phyloP scores from a whole-genome alignment of 1,140 invertebrate species.

The Scaptomyza graminum region DNA sequence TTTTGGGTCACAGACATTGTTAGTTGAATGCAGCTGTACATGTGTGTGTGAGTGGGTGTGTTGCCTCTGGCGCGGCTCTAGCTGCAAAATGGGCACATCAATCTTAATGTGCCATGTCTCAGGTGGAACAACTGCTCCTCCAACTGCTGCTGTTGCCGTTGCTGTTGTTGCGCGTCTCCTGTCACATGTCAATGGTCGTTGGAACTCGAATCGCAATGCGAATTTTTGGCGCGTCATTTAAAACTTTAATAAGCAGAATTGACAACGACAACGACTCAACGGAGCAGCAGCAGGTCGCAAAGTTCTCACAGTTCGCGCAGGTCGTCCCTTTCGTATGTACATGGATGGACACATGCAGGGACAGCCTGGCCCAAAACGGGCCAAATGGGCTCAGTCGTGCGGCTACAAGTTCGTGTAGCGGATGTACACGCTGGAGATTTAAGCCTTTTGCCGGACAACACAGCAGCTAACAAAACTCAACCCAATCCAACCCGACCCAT shows the following conservation, averaged over 20 bases:
- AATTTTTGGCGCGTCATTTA: conserved; percentile 79
- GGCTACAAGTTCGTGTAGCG: conserved; percentile 77
- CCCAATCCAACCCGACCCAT: background rate
- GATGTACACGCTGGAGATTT: conserved; percentile 76
- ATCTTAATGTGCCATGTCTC: conserved; percentile 75
- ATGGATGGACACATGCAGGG: conserved; percentile 4
- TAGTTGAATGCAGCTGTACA: conserved; percentile 24
- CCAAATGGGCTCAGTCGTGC: conserved; percentile 67
- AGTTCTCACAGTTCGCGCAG: background rate
- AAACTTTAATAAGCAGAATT: conserved; percentile 81
- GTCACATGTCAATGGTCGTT: conserved; percentile 63
- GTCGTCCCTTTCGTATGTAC: background rate
- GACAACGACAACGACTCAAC: conserved; percentile 56
- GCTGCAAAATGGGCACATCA: conserved; percentile 70
- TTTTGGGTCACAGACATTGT: conserved; percentile 59
- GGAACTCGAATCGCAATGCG: conserved; percentile 57
- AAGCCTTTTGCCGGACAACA: conserved; percentile 57
- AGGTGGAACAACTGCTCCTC: conserved; percentile 43
- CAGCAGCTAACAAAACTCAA: conserved; percentile 1
- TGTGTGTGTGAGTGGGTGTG: conserved; percentile 18
- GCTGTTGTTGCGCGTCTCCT: conserved; percentile 2
- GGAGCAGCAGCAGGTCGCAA: conserved; percentile 17
- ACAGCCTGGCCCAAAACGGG: conserved; percentile 27
- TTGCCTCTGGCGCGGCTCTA: conserved; percentile 7
- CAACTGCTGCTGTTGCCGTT: background rate